Base-by-base conservation (phyloP, 2,113 vertebrate species). In the Bubo scandiacus region DNA sequence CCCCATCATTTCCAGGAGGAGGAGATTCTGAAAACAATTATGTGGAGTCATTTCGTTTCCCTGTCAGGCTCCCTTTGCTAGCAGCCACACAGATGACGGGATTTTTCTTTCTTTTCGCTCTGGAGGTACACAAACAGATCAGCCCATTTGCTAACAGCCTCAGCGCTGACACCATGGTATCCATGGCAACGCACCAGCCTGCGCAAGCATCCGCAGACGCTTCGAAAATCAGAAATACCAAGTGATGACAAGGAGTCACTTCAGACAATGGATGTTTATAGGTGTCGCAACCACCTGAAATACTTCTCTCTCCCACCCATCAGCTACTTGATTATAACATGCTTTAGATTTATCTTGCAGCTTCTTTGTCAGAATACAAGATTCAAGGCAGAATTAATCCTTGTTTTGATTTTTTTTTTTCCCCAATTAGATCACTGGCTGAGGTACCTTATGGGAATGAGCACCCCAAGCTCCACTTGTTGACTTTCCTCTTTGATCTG, bases 141-240 rank as follows among this genome's bases (percentile, higher is more conserved):
- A 92, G 94, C 83, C 86, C 40, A 49, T 97, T 95, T 91, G 91
- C 95, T 90, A 70, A 96, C 59, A 11, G 43, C 84, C 93, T 90
- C 42, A 3, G 91, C 1, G 9, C 91, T 92, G 90, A 96, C 94
- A 96, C 79, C 70, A 67, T 6, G 4, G 97, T 98, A 93, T 93
- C 98, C 96, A 97, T 98, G 93, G 97, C 91, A 98, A 98, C 95
- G 2, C 52, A 62, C 7, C 86, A 95, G 93, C 88, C 91, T 67
- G 29, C 38, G 38, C 94, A 96, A 97, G 96, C 96, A 97, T 97
- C 93, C 16, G 34, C 96, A 97, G 85, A 66, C 3, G 4, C 81
- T 65, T 87, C 42, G 40, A 78, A 97, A 95, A 94, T 92, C 96
- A 93, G 82, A 97, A 96, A 95, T 95, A 97, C 94, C 15, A 43